Evolutionary conservation across 2,888 invertebrate genomes (phyloP).

Genomic region (Agapostemon virescens): DNA sequence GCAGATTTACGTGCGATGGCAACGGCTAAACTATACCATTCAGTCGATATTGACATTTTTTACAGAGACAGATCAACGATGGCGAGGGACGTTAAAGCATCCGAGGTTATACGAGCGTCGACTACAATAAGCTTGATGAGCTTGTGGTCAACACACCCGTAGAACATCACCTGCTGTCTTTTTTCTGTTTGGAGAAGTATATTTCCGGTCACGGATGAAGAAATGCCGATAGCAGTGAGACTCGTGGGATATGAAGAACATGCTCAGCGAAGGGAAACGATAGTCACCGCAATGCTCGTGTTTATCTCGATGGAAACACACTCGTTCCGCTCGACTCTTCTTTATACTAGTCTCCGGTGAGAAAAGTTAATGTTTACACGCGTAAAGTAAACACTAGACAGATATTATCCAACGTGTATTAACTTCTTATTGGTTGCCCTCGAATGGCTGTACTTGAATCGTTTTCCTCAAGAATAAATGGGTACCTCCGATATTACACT

Average conservation of each 20-base stretch:
- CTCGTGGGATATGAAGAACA: constrained; percentile 59
- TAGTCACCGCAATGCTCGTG: constrained; percentile 58
- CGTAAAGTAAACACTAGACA: constrained; percentile 34
- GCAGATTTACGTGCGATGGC: background rate
- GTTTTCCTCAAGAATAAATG: background rate
- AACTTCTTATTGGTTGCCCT: background rate
- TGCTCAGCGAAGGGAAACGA: constrained; percentile 56
- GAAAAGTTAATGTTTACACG: constrained; percentile 29
- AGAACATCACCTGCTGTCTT: constrained; percentile 21
- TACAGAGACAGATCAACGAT: background rate
- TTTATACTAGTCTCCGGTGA: constrained; percentile 4
- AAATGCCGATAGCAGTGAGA: constrained; percentile 51
- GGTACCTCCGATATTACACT: background rate
- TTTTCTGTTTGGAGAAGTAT: constrained; percentile 37
- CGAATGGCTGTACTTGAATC: no score
- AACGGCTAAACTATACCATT: background rate
- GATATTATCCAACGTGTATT: background rate
- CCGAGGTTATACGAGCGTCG: constrained; percentile 33
- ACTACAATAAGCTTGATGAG: constrained; percentile 32
- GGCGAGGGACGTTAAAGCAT: constrained; percentile 18
- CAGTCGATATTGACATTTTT: background rate
- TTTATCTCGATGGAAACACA: constrained; percentile 56
- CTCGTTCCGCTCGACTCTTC: constrained; percentile 26
- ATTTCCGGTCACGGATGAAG: constrained; percentile 61
- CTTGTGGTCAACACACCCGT: constrained; percentile 45